phyloP scores from a whole-genome alignment of 2,797 vertebrate genomes.

The Graptemys geographica region DNA sequence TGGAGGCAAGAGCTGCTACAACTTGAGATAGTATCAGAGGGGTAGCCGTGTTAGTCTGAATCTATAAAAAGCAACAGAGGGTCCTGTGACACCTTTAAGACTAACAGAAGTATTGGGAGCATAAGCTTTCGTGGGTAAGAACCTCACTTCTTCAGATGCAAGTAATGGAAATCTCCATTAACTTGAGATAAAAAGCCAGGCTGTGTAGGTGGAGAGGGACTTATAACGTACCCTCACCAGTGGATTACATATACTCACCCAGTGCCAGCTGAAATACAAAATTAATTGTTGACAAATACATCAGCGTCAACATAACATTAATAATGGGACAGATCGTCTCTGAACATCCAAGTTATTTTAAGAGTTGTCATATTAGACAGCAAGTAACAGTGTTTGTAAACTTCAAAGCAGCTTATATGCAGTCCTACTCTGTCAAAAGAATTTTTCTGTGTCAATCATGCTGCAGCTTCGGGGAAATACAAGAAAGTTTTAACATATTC shows the following conservation, averaged over 20 bases:
- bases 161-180: no score
- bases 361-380: background rate
- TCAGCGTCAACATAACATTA: background rate
- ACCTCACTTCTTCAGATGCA: no score
- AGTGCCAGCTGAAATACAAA: background rate
- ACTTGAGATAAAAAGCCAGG: background rate
- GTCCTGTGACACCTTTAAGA: no score
- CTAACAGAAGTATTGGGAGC: no score
- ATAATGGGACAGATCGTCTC: background rate
- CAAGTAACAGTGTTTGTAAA: constrained; percentile 26
- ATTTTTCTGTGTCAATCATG: background rate
- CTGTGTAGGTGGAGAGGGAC: background rate
- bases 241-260: background rate
- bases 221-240: background rate
- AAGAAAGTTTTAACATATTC: constrained; percentile 33
- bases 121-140: no score
- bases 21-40: background rate
- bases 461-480: background rate
- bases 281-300: background rate
- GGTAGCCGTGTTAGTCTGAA: no score
- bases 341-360: background rate
- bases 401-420: background rate
- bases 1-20: background rate
- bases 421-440: background rate
- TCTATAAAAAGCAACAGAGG: no score